Evolutionary conservation across 2,888 invertebrate species (phyloP).

Genomic region (Amblyjoppa proteus): DNA sequence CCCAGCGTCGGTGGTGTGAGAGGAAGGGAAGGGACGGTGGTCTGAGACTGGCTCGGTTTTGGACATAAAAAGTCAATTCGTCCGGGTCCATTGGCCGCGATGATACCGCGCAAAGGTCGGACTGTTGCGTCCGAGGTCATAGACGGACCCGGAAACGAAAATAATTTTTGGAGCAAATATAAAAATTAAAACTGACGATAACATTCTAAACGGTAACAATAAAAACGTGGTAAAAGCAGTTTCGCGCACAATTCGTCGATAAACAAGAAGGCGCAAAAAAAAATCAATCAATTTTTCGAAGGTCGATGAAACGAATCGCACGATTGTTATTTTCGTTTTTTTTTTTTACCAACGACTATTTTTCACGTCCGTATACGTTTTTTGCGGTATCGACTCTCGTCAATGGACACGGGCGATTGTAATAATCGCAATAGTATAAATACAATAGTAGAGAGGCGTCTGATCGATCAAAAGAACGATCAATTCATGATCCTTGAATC

Average conservation of each 20-base stretch:
- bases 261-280: constrained; percentile 15
- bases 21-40: constrained; percentile 82
- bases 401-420: constrained; percentile 61
- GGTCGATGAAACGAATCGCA: constrained; percentile 3
- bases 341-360: neutral
- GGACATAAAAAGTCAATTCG: constrained; percentile 73
- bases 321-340: neutral
- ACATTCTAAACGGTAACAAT: constrained; percentile 27
- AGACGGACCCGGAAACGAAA: neutral
- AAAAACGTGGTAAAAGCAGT: constrained; percentile 43
- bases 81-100: constrained; percentile 38
- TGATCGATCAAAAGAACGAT: constrained; percentile 61
- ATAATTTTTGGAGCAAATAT: neutral
- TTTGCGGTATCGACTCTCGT: constrained; percentile 13
- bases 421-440: constrained; percentile 60
- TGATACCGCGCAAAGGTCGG: neutral
- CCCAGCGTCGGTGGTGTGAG: constrained; percentile 70
- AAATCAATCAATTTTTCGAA: neutral
- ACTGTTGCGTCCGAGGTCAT: neutral
- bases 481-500: constrained; percentile 2
- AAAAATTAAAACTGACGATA: neutral
- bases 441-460: constrained; percentile 49
- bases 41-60: constrained; percentile 83
- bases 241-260: constrained; percentile 43
- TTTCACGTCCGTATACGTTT: neutral